A percentile compares a stretch with the other conserved stretches of the same genome.
Conservation (phyloP, 1,140 invertebrate genomes). For the Drosophila varians region DNA sequence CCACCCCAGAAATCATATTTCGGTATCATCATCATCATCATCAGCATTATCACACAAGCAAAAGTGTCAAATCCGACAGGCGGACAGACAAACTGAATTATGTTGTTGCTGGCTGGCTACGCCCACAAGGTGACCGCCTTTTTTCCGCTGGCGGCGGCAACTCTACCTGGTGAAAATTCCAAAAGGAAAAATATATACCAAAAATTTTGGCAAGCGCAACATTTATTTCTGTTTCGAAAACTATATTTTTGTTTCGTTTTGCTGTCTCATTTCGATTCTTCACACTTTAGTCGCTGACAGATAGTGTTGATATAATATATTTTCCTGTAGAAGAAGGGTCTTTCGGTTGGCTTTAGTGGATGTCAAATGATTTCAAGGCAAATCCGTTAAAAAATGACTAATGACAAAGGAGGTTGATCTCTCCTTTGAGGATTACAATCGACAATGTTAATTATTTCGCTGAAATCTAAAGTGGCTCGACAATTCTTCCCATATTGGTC, state of each 20-base stretch:
- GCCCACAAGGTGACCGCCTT: constrained; percentile 47
- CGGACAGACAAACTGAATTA: constrained; percentile 44
- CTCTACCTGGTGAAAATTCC: constrained; percentile 74
- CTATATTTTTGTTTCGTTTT: constrained; percentile 17
- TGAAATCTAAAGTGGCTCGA: not conserved
- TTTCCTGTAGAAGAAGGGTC: not conserved
- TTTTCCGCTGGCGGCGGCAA: constrained; percentile 5
- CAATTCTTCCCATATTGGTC: not conserved
- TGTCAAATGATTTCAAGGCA: constrained; percentile 53
- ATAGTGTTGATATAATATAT: constrained; percentile 70
- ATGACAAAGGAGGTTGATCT: constrained; percentile 27
- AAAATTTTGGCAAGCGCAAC: constrained; percentile 33
- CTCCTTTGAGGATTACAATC: not conserved
- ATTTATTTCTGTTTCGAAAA: constrained; percentile 48
- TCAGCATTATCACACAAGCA: constrained; percentile 29
- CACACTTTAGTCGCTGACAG: constrained; percentile 64
- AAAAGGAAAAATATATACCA: constrained; percentile 34
- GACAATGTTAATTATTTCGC: not conserved
- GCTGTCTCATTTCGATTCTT: constrained; percentile 46
- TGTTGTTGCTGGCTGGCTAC: constrained; percentile 24
- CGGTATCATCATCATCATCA: constrained; percentile 26
- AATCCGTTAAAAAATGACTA: constrained; percentile 30
- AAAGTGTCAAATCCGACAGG: constrained; percentile 52
- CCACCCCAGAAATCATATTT: constrained; percentile 12
- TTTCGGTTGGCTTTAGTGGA: constrained; percentile 26